Evolutionary conservation across 1,140 invertebrate genomes (phyloP).

Genomic region (Holcopasites calliopsidis): DNA sequence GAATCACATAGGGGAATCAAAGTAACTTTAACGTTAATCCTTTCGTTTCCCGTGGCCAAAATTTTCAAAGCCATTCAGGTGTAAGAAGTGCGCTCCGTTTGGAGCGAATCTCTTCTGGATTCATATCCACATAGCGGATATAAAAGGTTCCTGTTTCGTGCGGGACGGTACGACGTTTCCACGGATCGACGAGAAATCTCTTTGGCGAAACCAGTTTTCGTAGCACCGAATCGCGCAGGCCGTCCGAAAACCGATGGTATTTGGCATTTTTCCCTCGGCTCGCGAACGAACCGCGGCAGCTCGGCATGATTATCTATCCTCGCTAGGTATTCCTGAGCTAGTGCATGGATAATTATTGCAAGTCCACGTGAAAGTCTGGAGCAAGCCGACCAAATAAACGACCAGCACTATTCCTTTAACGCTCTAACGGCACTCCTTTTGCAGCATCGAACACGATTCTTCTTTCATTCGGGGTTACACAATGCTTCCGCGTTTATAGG

Average conservation of each 20-base stretch:
- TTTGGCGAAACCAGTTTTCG: conserved; percentile 45
- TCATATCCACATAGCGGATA: too few relatives aligned
- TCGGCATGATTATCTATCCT: conserved; percentile 25
- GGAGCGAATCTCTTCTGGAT: too few relatives aligned
- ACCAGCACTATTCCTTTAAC: conserved; percentile 7
- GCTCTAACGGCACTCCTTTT: background rate
- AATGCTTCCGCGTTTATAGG: conserved; percentile 8
- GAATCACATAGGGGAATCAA: conserved; percentile 12
- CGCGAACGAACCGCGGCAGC: background rate
- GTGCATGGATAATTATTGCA: conserved; percentile 57
- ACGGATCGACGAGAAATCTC: conserved; percentile 30
- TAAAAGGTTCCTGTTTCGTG: conserved; percentile 18
- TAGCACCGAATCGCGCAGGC: background rate
- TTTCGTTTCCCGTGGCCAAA: background rate
- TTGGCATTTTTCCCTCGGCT: conserved; percentile 36
- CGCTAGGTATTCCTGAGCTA: too few relatives aligned
- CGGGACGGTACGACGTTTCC: conserved; percentile 16
- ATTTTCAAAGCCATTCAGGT: too few relatives aligned
- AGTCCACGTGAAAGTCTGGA: conserved; percentile 64
- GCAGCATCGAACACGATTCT: background rate
- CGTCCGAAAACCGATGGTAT: conserved; percentile 46
- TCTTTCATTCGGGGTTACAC: background rate
- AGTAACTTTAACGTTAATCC: background rate
- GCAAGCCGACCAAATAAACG: conserved; percentile 42
- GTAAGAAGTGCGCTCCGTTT: too few relatives aligned